A percentile compares a stretch with the other conserved stretches of the same genome.
These are phyloP conservation scores for Paramormyrops kingsleyae DNA, from an alignment of 2,113 vertebrate genomes.

Conservation along the genomic window DNA sequence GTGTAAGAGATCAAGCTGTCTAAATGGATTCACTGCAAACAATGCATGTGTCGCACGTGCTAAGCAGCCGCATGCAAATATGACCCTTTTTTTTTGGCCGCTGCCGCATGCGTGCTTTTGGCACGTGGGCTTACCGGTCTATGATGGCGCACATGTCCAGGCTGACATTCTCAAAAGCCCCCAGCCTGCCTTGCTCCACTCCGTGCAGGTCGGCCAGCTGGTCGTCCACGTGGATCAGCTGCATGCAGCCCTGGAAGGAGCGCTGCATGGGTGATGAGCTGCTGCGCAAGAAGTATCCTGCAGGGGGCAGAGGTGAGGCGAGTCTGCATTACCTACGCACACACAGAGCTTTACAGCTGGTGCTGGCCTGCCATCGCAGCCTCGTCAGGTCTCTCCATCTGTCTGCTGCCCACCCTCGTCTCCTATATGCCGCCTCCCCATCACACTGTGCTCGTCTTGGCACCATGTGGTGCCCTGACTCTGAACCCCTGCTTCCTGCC, in stretches of 20 bases:
- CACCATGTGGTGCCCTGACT: neutral
- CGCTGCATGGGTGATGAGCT: constrained; percentile 61
- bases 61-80: neutral
- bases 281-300: constrained; percentile 71
- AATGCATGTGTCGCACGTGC: neutral
- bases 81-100: neutral
- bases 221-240: constrained; percentile 89
- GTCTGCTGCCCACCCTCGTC: neutral
- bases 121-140: constrained; percentile 70
- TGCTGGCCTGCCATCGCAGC: neutral
- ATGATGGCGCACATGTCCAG: constrained; percentile 96
- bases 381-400: neutral
- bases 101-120: neutral
- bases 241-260: constrained; percentile 96
- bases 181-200: constrained; percentile 77
- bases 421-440: neutral
- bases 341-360: neutral
- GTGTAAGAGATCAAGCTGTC: neutral
- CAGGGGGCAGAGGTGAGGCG: constrained; percentile 17
- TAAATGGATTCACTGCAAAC: neutral
- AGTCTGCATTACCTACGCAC: neutral
- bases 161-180: constrained; percentile 88
- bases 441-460: neutral
- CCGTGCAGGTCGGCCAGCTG: constrained; percentile 78
- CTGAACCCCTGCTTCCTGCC: neutral